A percentile compares a stretch with the other conserved stretches of the same genome.
Conservation (phyloP, 2,113 vertebrate species). For the Elachura formosa region DNA sequence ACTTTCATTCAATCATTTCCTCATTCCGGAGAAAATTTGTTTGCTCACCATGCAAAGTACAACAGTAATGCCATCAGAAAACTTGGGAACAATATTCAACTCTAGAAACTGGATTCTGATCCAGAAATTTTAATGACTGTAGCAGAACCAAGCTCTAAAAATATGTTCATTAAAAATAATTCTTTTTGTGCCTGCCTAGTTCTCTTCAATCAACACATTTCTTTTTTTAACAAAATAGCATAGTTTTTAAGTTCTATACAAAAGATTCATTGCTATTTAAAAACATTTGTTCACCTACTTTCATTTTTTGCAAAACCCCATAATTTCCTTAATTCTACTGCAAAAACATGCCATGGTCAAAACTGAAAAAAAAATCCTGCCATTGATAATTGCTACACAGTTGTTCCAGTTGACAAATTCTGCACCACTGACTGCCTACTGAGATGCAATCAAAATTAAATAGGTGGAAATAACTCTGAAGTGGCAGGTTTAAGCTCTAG, state of each 20-base stretch:
- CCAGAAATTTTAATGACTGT: neutral
- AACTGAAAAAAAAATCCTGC: neutral
- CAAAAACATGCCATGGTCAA: neutral
- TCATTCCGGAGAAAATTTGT: neutral
- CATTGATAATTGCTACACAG: conserved; percentile 27
- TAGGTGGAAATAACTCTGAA: conserved; percentile 49
- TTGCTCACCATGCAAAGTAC: neutral
- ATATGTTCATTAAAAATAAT: neutral
- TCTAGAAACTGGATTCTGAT: neutral
- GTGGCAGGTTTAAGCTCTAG: conserved; percentile 8
- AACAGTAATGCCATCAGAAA: neutral
- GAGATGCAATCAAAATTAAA: conserved; percentile 61
- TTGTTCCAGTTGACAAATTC: conserved; percentile 7
- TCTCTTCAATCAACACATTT: neutral
- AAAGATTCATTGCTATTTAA: neutral
- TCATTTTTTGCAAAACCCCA: neutral
- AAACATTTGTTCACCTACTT: neutral
- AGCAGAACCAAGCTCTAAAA: neutral
- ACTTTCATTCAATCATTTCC: neutral
- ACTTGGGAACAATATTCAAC: neutral
- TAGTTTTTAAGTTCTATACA: neutral
- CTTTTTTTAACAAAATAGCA: neutral
- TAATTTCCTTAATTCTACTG: neutral
- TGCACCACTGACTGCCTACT: conserved; percentile 28
- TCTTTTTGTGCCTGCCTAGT: neutral